Percentiles rank a stretch among this genome's conserved stretches.
Evolutionary conservation across 2,113 vertebrate genomes (phyloP).

Genomic region (Triplophysa tibetana): DNA sequence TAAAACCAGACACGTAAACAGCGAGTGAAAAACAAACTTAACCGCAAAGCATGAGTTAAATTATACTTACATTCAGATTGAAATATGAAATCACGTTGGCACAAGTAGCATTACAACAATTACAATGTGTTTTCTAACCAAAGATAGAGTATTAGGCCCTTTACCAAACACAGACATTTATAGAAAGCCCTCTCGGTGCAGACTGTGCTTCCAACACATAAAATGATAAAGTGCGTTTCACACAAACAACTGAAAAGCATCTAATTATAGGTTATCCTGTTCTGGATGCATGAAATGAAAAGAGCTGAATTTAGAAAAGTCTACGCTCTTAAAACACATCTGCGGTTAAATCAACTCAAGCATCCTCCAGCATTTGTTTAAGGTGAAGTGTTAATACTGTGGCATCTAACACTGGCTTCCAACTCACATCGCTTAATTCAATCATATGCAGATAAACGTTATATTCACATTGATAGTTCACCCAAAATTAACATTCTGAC

Average conservation of each 20-base stretch:
- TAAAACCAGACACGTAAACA: background rate
- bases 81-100: background rate
- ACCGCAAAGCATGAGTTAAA: background rate
- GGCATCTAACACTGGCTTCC: no score
- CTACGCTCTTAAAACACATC: conserved; percentile 7
- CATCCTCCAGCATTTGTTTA: no score
- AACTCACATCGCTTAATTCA: no score
- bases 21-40: background rate
- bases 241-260: background rate
- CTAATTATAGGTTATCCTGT: conserved; percentile 14
- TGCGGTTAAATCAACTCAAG: background rate
- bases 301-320: background rate
- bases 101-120: background rate
- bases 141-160: background rate
- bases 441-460: no score
- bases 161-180: background rate
- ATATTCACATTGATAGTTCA: no score
- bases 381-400: no score
- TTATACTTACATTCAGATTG: background rate
- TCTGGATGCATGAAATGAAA: background rate
- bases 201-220: background rate
- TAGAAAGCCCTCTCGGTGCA: background rate
- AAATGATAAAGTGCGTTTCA: background rate
- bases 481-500: no score
- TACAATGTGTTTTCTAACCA: background rate